Evolutionary conservation across 2,113 vertebrate species (phyloP).

Genomic region (Pelecanus crispus): DNA sequence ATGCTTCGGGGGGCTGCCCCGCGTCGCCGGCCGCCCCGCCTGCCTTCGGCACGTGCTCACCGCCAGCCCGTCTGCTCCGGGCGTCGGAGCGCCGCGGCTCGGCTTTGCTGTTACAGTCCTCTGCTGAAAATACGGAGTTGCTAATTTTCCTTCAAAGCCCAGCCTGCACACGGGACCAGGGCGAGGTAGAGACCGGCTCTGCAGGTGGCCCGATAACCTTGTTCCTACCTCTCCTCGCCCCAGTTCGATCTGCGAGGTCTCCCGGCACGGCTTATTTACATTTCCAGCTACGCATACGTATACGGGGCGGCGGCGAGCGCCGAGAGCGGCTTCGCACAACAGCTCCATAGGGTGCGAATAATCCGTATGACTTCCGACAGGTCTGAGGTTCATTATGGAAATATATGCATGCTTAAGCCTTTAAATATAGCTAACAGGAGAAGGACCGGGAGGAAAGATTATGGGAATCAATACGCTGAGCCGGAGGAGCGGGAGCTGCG

Average conservation of each 20-base stretch:
- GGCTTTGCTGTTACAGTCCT: background rate
- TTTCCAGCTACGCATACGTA: rapidly evolving
- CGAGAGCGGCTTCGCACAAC: background rate
- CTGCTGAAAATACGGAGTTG: background rate
- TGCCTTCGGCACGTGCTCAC: rapidly evolving
- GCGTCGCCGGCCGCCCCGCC: background rate
- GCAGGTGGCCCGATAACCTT: background rate
- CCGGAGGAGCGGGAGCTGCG: background rate
- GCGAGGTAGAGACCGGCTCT: constrained; percentile 2
- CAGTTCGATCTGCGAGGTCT: background rate
- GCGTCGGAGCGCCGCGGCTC: rapidly evolving
- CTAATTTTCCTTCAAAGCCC: constrained; percentile 22
- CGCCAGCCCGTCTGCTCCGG: background rate
- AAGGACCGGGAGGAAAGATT: background rate
- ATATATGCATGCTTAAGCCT: background rate
- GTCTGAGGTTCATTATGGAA: constrained; percentile 38
- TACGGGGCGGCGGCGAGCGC: rapidly evolving
- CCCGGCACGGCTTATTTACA: background rate
- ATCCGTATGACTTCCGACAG: background rate
- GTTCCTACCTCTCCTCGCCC: constrained; percentile 23
- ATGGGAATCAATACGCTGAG: background rate
- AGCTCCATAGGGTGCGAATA: background rate
- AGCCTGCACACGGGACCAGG: background rate
- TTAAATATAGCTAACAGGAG: constrained; percentile 16
- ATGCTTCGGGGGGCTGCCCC: background rate